Conservation (phyloP, 2,113 vertebrate genomes). For the Anthoscopus minutus region DNA sequence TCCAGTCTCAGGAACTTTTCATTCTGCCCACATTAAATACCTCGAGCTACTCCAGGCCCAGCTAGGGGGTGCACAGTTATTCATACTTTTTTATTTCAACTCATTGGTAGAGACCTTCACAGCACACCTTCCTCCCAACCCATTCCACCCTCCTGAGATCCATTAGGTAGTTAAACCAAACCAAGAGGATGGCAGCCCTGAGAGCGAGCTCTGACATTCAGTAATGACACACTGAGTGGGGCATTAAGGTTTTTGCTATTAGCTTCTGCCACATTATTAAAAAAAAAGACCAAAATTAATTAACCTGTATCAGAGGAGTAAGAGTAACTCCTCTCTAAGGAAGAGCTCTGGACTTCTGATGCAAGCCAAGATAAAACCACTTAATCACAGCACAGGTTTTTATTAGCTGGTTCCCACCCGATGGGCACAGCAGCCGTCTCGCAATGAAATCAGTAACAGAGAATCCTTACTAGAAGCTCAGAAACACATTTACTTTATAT, state of each 20-base stretch:
- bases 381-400: constrained; percentile 8
- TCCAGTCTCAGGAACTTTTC: not conserved
- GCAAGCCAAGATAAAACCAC: not conserved
- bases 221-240: not conserved
- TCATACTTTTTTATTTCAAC: not conserved
- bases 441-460: not conserved
- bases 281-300: not conserved
- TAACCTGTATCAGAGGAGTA: not conserved
- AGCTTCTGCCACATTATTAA: not conserved
- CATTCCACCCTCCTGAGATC: not conserved
- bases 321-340: not conserved
- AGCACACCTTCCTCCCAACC: not conserved
- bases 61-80: not conserved
- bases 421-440: not conserved
- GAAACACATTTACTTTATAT: constrained; percentile 71
- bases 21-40: not conserved
- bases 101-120: not conserved
- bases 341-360: not conserved
- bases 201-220: not conserved
- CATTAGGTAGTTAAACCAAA: not conserved
- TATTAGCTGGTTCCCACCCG: not conserved
- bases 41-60: not conserved
- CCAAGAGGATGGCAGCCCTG: not conserved
- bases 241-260: not conserved
- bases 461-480: constrained; percentile 43